Percentiles rank a stretch among this genome's conserved stretches.
Conservation (phyloP, 2,113 vertebrate genomes). For the Dicentrarchus labrax region DNA sequence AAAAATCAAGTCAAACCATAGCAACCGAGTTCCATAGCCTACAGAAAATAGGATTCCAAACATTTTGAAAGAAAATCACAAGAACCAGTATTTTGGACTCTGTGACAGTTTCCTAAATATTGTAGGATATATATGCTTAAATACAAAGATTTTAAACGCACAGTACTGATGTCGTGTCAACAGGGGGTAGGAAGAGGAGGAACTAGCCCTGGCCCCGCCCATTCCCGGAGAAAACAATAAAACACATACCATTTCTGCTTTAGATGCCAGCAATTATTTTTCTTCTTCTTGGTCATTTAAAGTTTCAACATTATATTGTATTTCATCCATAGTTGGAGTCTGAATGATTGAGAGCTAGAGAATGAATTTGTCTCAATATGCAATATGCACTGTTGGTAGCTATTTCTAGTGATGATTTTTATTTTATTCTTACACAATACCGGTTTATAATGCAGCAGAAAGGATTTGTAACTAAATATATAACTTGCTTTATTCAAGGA, state of each 20-base stretch:
- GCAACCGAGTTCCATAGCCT: background rate
- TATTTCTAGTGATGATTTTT: too few species aligned
- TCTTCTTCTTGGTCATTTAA: background rate
- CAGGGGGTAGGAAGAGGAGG: background rate
- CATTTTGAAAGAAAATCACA: background rate
- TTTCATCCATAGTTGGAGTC: too few species aligned
- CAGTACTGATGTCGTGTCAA: background rate
- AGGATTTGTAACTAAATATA: too few species aligned
- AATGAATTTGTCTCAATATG: too few species aligned
- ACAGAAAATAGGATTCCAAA: background rate
- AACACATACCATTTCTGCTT: background rate
- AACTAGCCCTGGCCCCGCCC: slow-evolving; percentile 7
- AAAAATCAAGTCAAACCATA: background rate
- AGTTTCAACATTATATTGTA: too few species aligned
- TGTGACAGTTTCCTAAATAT: background rate
- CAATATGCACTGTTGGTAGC: too few species aligned
- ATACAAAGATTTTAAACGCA: background rate
- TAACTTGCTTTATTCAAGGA: background rate
- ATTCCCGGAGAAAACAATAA: background rate
- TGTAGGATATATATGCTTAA: background rate
- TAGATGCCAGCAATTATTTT: background rate
- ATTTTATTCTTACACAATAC: too few species aligned
- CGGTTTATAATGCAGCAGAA: too few species aligned
- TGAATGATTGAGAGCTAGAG: too few species aligned
- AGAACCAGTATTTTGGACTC: background rate